A percentile compares a stretch with the other conserved stretches of the same genome.
Evolutionary conservation across 2,888 invertebrate species (phyloP).

Genomic region (Synergus umbraculus): DNA sequence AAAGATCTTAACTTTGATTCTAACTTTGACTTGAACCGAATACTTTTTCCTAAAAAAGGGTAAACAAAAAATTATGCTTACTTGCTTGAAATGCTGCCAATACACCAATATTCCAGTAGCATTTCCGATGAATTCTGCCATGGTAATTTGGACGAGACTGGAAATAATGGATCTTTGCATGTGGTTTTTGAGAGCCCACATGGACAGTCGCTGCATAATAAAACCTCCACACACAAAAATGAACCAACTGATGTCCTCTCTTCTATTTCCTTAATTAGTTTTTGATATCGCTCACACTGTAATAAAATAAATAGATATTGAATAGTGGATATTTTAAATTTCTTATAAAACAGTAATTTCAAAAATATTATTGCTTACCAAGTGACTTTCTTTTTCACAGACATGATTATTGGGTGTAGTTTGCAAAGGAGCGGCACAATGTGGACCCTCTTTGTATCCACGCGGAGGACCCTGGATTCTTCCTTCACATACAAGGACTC

Average conservation of each 20-base stretch:
- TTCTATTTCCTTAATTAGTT: slow-evolving; percentile 73
- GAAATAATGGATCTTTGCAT: slow-evolving; percentile 69
- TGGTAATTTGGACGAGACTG: slow-evolving; percentile 73
- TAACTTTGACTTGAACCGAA: too few species aligned
- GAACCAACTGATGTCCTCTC: slow-evolving; percentile 69
- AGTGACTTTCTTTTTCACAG: slow-evolving; percentile 78
- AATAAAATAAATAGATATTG: slow-evolving; percentile 34
- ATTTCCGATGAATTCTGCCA: slow-evolving; percentile 79
- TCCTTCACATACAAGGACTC: slow-evolving; percentile 76
- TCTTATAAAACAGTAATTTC: not conserved
- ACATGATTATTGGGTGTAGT: slow-evolving; percentile 76
- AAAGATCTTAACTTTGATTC: too few species aligned
- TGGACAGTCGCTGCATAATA: slow-evolving; percentile 86
- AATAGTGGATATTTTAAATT: not conserved
- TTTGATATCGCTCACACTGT: slow-evolving; percentile 74
- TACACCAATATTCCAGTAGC: slow-evolving; percentile 90
- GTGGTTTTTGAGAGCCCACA: slow-evolving; percentile 76
- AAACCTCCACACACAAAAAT: slow-evolving; percentile 87
- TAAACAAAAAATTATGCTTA: slow-evolving; percentile 66
- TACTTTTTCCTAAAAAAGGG: too few species aligned
- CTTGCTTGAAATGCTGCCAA: slow-evolving; percentile 83
- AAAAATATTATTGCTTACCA: slow-evolving; percentile 75
- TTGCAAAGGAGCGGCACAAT: slow-evolving; percentile 79
- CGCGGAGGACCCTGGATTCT: slow-evolving; percentile 77
- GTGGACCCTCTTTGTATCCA: slow-evolving; percentile 85